Base-by-base conservation (phyloP, 2,888 invertebrate species). In the Calameuta filiformis region DNA sequence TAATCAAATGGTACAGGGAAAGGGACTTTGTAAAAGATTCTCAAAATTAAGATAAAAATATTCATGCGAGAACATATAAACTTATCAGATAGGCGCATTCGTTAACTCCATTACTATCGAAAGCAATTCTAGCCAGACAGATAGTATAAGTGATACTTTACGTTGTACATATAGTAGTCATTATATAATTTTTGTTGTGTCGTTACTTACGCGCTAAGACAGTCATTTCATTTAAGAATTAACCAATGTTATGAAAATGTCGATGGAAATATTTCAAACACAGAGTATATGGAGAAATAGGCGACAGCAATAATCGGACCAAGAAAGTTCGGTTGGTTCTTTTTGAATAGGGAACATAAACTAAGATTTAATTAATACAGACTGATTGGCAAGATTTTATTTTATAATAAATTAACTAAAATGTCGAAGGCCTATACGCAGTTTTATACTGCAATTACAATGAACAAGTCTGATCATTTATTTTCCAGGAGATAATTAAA, bases 141-240 rank as follows among this genome's bases (percentile, higher is more conserved):
- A 79, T 75, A 76, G 76, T 73, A 76, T 79, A 76, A 74, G 79
- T 79, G 76, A 79, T 79, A 79, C 56, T 76, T 82, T 80, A 77
- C 77, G 80, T 82, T 84, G 83, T 84, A 84, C 78, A 84, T 84
- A 84, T 73, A 82, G 78, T 82, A 79, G 77, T 80, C 56, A 78
- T 77, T 71, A 31, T 77, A 69, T 73, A 56, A 56, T 78, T 75
- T 69, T 79, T 73, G 76, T 75, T 79, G 69, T 76, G 56, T 68
- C 80, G 73, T 80, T 80, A 37, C 31, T 73, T n/a, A 74, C 35
- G 56, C n/a, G 37, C n/a, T 69, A 75, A 75, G 69, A 69, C 69
- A 71, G 75, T 75, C 75, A 77, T 75, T 77, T 75, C 15, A 73
- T 75, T 23, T 77, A 68, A 35, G 35, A 74, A 35, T 33, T 40